Conservation (phyloP, 1,140 invertebrate genomes). For the Bombus sylvicola region DNA sequence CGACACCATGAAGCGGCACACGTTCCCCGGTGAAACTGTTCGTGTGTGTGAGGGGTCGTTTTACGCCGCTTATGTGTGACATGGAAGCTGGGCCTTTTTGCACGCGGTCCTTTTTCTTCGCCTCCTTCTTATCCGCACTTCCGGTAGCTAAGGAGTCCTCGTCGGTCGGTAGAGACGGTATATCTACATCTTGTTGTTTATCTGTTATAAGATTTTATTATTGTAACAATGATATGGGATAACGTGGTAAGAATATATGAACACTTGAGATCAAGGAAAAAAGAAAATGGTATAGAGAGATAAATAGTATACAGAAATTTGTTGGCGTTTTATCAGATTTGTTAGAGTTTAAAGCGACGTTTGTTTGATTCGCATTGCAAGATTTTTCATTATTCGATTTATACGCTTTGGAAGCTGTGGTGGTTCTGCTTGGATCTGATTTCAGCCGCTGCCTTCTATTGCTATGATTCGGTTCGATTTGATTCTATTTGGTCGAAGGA, state of each 20-base stretch:
- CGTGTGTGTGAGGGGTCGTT: constrained; percentile 92
- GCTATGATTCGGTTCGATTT: too few relatives aligned
- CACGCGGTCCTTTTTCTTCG: constrained; percentile 87
- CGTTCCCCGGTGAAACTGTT: constrained; percentile 96
- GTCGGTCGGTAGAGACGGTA: constrained; percentile 92
- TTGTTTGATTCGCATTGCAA: too few relatives aligned
- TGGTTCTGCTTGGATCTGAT: too few relatives aligned
- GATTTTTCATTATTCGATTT: too few relatives aligned
- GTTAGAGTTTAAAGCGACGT: too few relatives aligned
- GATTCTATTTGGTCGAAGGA: too few relatives aligned
- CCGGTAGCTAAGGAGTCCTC: constrained; percentile 85
- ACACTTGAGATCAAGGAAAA: too few relatives aligned
- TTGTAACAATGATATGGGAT: not conserved
- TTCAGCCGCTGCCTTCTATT: too few relatives aligned
- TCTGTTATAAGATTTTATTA: constrained; percentile 84
- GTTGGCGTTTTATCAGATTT: too few relatives aligned
- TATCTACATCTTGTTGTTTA: constrained; percentile 97
- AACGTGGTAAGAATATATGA: not conserved
- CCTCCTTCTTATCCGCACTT: constrained; percentile 79
- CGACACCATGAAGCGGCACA: constrained; percentile 95
- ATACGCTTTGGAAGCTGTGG: too few relatives aligned
- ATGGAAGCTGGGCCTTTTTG: constrained; percentile 86
- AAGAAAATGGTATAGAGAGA: too few relatives aligned
- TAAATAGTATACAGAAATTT: too few relatives aligned
- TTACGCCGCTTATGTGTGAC: constrained; percentile 96